Base-by-base conservation (phyloP, 1,140 invertebrate genomes). In the Venustaconcha ellipsiformis region DNA sequence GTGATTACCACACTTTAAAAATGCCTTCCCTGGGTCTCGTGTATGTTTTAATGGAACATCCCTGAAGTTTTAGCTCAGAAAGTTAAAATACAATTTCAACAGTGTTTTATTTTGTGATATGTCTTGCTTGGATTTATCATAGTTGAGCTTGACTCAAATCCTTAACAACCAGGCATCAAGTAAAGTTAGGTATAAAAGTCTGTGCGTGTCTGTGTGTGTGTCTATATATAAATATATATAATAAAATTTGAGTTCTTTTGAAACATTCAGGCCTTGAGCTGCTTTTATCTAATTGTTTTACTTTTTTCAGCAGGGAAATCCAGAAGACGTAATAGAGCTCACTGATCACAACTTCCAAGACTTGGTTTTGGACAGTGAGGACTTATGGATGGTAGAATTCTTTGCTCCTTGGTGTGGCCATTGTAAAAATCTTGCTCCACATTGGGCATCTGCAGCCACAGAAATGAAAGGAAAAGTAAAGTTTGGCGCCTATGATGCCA, bases 361-460 rank as follows among this genome's bases (percentile, higher is more conserved):
- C 85, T 85, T 94, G 57, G 97, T 99, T 15, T 86, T 99, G 70
- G 92, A 96, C 68, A 96, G 95, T 11, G 95, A 97, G 18, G 96
- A 99, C 83, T 92, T 97, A 90, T 99, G 96, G 96, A 87, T 99
- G 67, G 96, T 99, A 8, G 97, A 99, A 89, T 99, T 99, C 92
- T 99, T 94, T 90, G 98, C 98, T 18, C 98, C 98, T 0, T 92
- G 91, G 90, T 92, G 92, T 79, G 91, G 92, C 14, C 90, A 99
- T 89, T 99, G 98, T 84, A 98, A 99, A 91, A 97, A 96, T 87
- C 91, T 99, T 17, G 97, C 95, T 66, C 98, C 98, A 0, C 94
- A 97, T 80, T 99, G 97, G 97, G 95, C 94, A 20, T 93, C 94
- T 87, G 98, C 98, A 58, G 98, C 99, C 60, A 93, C 94, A 37